A percentile compares a stretch with the other conserved stretches of the same genome.
Conservation (phyloP, 2,797 vertebrate species). For the Crypturellus tataupa region DNA sequence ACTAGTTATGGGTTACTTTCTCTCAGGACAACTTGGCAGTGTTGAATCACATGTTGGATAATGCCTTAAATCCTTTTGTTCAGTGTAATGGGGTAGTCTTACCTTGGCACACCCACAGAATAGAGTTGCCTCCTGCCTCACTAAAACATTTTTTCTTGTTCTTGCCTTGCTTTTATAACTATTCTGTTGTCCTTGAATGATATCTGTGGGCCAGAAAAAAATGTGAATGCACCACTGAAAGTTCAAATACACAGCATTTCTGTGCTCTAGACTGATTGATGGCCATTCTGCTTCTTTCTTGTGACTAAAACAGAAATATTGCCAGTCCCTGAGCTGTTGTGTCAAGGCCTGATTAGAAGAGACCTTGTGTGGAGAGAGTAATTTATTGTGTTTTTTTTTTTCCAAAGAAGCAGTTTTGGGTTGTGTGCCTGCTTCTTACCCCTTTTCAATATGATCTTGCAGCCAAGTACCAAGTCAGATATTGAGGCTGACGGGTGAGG, state of each 20-base stretch:
- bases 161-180: constrained; percentile 8
- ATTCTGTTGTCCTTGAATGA: constrained; percentile 45
- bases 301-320: not conserved
- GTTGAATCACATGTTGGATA: not conserved
- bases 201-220: not conserved
- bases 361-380: not conserved
- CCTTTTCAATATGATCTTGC: not conserved
- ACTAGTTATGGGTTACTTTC: not conserved
- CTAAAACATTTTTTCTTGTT: not conserved
- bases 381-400: not conserved
- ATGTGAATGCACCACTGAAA: not conserved
- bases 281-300: not conserved
- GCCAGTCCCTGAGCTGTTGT: not conserved
- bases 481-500: no score
- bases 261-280: constrained; percentile 4
- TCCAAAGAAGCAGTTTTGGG: not conserved
- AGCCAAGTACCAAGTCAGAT: not conserved
- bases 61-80: not conserved
- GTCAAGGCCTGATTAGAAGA: constrained; percentile 32
- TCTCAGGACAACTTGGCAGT: not conserved
- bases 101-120: not conserved
- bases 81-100: not conserved
- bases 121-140: not conserved
- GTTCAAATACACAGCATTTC: constrained; percentile 31
- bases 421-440: not conserved